Evolutionary conservation across 2,888 invertebrate genomes (phyloP).

Genomic region (Andrena fulva): DNA sequence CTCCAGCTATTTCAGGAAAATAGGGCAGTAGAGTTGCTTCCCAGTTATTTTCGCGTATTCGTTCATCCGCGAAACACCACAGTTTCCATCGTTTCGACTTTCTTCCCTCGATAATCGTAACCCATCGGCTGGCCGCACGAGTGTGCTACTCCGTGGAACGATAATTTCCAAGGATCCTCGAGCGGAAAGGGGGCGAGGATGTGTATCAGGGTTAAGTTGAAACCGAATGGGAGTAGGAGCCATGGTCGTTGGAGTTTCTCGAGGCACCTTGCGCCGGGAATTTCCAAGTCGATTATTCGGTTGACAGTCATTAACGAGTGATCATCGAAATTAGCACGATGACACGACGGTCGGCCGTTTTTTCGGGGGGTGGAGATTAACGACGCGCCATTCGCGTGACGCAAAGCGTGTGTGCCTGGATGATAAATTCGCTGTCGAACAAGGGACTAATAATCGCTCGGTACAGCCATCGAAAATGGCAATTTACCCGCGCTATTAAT

Average conservation of each 20-base stretch:
- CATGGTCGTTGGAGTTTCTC: not conserved
- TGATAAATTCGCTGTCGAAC: conserved; percentile 68
- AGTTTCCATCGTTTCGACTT: conserved; percentile 25
- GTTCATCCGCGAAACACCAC: conserved; percentile 2
- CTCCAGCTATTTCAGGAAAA: not conserved
- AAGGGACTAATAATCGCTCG: conserved; percentile 62
- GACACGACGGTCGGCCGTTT: not conserved
- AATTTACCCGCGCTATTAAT: conserved; percentile 66
- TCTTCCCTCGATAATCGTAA: conserved; percentile 38
- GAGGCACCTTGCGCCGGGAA: not conserved
- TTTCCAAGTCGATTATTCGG: not conserved
- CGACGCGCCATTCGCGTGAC: conserved; percentile 42
- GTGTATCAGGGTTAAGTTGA: conserved; percentile 4
- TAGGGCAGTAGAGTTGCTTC: not conserved
- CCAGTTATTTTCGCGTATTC: not conserved
- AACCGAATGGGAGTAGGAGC: not conserved
- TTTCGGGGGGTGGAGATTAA: conserved; percentile 47
- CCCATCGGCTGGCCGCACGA: not conserved
- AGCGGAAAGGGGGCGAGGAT: not conserved
- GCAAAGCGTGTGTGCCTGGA: conserved; percentile 11
- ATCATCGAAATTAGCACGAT: not conserved
- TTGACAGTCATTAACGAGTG: conserved; percentile 4
- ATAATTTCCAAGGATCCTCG: conserved; percentile 21
- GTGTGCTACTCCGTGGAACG: conserved; percentile 16
- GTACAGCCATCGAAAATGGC: conserved; percentile 49